Evolutionary conservation across 2,113 vertebrate species (phyloP).

Genomic region (Talpa occidentalis): DNA sequence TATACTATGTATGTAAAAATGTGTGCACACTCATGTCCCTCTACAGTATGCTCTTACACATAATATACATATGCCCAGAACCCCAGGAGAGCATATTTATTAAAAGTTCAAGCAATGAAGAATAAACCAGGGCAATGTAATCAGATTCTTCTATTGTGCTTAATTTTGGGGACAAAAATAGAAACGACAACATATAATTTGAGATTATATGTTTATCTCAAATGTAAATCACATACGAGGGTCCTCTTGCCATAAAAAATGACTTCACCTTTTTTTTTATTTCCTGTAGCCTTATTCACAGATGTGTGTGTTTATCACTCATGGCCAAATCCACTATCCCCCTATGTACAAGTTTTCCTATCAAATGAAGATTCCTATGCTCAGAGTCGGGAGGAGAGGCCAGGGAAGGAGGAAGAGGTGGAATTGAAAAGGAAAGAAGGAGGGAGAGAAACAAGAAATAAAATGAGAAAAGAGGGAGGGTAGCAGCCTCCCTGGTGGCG

Average conservation of each 20-base stretch:
- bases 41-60: not conserved
- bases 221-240: not conserved
- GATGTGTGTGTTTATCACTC: not conserved
- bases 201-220: not conserved
- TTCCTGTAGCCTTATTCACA: not conserved
- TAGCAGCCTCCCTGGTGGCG: too few species aligned
- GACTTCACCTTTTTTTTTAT: not conserved
- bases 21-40: too few species aligned
- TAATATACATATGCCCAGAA: not conserved
- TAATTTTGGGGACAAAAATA: not conserved
- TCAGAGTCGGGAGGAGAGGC: not conserved
- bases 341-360: not conserved
- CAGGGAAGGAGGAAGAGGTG: not conserved
- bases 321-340: not conserved
- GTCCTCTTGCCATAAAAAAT: not conserved
- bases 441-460: rapidly evolving
- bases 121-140: not conserved
- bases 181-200: not conserved
- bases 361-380: not conserved
- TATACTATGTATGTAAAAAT: rapidly evolving
- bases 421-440: rapidly evolving
- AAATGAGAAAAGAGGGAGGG: not conserved
- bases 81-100: not conserved
- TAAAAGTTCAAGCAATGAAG: slow-evolving; percentile 29
- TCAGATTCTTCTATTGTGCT: not conserved